A percentile compares a stretch with the other conserved stretches of the same genome.
These are phyloP conservation scores for Siniperca undulata DNA, from an alignment of 2,797 vertebrate genomes.

Conservation along the genomic window DNA sequence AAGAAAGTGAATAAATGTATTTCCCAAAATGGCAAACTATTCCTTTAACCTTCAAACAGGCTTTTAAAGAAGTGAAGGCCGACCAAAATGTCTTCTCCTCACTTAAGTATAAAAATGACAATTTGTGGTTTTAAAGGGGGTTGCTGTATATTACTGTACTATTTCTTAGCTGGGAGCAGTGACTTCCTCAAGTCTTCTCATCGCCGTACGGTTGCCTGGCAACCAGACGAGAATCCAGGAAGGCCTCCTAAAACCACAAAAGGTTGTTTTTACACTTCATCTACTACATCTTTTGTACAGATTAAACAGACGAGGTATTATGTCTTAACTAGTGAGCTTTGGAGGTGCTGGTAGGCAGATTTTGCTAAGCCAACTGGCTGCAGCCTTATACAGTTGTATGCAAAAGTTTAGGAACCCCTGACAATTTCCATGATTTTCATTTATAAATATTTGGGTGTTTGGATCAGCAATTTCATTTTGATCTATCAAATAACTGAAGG, in stretches of 20 bases:
- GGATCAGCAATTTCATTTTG: too few species aligned
- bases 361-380: slow-evolving; percentile 4
- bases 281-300: not conserved
- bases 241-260: not conserved
- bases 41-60: not conserved
- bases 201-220: not conserved
- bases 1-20: not conserved
- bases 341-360: not conserved
- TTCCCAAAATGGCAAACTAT: too few species aligned
- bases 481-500: too few species aligned
- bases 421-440: too few species aligned
- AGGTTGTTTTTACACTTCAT: not conserved
- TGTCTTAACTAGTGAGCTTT: not conserved
- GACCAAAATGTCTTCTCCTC: not conserved
- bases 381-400: too few species aligned
- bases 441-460: too few species aligned
- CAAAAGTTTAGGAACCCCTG: too few species aligned
- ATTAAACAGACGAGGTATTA: slow-evolving; percentile 9
- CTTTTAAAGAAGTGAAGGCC: not conserved
- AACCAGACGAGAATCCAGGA: not conserved
- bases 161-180: not conserved
- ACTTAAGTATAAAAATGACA: not conserved
- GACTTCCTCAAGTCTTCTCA: not conserved
- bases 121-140: not conserved
- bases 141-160: not conserved